Conservation (phyloP, 2,888 invertebrate species). For the Zaprionus lineosus region DNA sequence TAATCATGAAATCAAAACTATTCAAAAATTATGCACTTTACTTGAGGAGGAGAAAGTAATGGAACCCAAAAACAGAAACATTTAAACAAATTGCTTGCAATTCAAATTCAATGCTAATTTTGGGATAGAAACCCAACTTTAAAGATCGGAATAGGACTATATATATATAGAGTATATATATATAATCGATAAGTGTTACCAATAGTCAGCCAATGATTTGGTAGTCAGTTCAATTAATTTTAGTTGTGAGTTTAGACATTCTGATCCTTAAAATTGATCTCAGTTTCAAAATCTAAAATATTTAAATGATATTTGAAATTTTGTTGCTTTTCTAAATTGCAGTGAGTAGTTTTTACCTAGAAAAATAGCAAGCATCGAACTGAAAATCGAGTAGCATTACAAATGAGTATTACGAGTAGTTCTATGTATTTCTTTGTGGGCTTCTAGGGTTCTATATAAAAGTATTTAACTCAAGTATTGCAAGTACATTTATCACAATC, state of each 20-base stretch:
- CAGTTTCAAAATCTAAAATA: too few relatives aligned
- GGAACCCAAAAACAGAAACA: conserved; percentile 6
- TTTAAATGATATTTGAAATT: conserved; percentile 4
- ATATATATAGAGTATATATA: too few relatives aligned
- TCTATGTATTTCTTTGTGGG: conserved; percentile 31
- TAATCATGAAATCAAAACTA: conserved; percentile 15
- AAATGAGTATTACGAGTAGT: conserved; percentile 48
- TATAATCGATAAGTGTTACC: too few relatives aligned
- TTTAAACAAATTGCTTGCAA: conserved; percentile 13
- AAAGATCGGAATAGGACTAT: conserved; percentile 38
- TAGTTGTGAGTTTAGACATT: too few relatives aligned
- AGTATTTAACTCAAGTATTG: conserved; percentile 12
- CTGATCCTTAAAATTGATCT: conserved; percentile 38
- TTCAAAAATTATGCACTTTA: conserved; percentile 18
- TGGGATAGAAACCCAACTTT: conserved; percentile 10
- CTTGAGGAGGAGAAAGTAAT: conserved; percentile 12
- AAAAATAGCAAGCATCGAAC: conserved; percentile 49
- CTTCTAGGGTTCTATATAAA: conserved; percentile 12
- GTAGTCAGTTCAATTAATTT: too few relatives aligned
- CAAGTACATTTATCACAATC: conserved; percentile 50
- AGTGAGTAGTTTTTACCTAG: conserved; percentile 8
- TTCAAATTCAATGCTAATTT: conserved; percentile 26
- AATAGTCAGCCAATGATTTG: too few relatives aligned
- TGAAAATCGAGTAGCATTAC: conserved; percentile 48
- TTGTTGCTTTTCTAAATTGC: conserved; percentile 14